Percentiles rank a stretch among this genome's conserved stretches.
These are phyloP conservation scores for Myopa tessellatipennis DNA, from an alignment of 2,888 invertebrate genomes.

Conservation along the genomic window DNA sequence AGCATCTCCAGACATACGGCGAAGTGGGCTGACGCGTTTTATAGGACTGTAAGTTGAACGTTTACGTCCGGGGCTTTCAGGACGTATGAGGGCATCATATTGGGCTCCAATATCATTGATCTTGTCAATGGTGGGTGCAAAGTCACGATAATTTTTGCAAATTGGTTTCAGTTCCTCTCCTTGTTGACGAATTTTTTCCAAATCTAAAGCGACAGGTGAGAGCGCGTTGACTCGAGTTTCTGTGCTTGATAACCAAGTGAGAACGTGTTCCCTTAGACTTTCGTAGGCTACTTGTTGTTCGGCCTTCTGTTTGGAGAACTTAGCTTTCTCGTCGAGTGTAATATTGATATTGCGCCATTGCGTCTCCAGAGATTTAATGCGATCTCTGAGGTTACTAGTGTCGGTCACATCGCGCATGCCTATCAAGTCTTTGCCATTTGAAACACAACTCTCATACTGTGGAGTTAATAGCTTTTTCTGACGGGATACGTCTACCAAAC, in stretches of 20 bases:
- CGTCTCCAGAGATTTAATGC: slow-evolving; percentile 86
- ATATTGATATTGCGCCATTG: slow-evolving; percentile 90
- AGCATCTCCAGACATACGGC: slow-evolving; percentile 71
- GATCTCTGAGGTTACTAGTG: slow-evolving; percentile 83
- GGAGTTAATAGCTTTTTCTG: slow-evolving; percentile 73
- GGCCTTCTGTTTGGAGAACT: slow-evolving; percentile 83
- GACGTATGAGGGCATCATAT: slow-evolving; percentile 85
- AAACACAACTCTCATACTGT: slow-evolving; percentile 81
- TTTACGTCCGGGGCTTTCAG: slow-evolving; percentile 83
- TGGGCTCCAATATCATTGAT: slow-evolving; percentile 87
- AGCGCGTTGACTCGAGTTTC: slow-evolving; percentile 82
- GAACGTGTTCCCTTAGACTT: slow-evolving; percentile 79
- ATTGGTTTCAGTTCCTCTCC: slow-evolving; percentile 86
- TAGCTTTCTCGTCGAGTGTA: slow-evolving; percentile 85
- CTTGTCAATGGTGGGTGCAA: slow-evolving; percentile 86
- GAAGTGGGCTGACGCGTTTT: slow-evolving; percentile 77
- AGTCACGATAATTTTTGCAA: slow-evolving; percentile 89
- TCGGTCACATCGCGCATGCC: slow-evolving; percentile 90
- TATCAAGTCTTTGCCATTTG: slow-evolving; percentile 83
- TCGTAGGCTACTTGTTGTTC: slow-evolving; percentile 91
- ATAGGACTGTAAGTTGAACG: slow-evolving; percentile 84
- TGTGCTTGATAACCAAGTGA: slow-evolving; percentile 86
- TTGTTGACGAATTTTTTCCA: slow-evolving; percentile 86
- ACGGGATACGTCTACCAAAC: slow-evolving; percentile 69
- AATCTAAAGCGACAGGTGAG: slow-evolving; percentile 87